Evolutionary conservation across 2,113 vertebrate species (phyloP).

Genomic region (Miniopterus natalensis): DNA sequence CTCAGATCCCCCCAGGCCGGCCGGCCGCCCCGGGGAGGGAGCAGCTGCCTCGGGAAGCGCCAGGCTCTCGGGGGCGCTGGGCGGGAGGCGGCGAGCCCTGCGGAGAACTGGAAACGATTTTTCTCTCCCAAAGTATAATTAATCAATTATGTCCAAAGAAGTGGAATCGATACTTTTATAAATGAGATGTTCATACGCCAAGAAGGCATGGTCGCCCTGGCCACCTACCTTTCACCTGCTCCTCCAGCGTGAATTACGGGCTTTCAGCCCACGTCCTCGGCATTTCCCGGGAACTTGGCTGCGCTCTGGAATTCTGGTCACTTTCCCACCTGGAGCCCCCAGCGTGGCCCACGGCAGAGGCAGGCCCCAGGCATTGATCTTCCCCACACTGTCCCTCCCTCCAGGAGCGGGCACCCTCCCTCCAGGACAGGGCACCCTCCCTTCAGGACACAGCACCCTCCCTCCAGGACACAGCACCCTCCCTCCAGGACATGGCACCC

Average conservation of each 20-base stretch:
- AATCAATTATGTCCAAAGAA: slow-evolving; percentile 80
- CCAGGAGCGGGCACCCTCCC: too few relatives aligned
- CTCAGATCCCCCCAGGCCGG: too few relatives aligned
- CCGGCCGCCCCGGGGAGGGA: neutral
- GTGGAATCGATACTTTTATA: slow-evolving; percentile 82
- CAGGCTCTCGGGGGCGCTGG: neutral
- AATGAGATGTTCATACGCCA: slow-evolving; percentile 79
- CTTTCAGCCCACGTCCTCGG: neutral
- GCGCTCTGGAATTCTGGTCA: slow-evolving; percentile 40
- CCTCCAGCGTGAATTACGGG: slow-evolving; percentile 73
- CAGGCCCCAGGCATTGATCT: too few relatives aligned
- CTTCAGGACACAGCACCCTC: too few relatives aligned
- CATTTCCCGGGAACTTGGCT: slow-evolving; percentile 3
- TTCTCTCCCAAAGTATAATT: slow-evolving; percentile 82
- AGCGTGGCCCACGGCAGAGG: too few relatives aligned
- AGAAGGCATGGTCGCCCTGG: slow-evolving; percentile 55
- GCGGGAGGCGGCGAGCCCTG: slow-evolving; percentile 55
- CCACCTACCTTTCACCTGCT: slow-evolving; percentile 68
- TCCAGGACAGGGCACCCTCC: too few relatives aligned
- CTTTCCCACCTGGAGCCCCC: too few relatives aligned
- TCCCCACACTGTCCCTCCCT: too few relatives aligned
- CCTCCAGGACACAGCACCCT: too few relatives aligned
- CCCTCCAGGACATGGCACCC: too few relatives aligned
- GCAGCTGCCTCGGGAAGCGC: neutral
- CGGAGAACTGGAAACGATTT: slow-evolving; percentile 79